Evolutionary conservation across 2,113 vertebrate genomes (phyloP).

Genomic region (Passer montanus): DNA sequence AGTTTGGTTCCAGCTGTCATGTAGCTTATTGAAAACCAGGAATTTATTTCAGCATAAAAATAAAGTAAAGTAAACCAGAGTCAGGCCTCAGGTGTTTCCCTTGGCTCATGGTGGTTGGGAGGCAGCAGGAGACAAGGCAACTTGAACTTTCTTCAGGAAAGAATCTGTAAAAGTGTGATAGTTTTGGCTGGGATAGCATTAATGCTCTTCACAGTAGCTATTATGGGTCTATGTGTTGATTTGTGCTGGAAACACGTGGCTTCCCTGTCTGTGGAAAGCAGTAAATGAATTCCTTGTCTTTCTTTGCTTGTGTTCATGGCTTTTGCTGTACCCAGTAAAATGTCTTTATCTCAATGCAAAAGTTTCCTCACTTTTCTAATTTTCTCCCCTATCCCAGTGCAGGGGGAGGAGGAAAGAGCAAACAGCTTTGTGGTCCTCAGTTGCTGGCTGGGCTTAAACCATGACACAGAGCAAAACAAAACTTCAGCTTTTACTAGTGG

Average conservation of each 20-base stretch:
- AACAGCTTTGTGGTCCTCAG: background rate
- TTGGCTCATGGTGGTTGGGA: background rate
- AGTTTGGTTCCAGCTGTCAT: background rate
- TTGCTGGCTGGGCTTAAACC: background rate
- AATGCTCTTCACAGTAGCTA: no score
- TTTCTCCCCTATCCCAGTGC: background rate
- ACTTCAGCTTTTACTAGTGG: background rate
- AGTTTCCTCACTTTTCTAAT: background rate
- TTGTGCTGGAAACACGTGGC: background rate
- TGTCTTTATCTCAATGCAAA: background rate
- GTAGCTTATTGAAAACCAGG: background rate
- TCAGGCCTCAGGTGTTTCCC: background rate
- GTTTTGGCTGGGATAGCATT: background rate
- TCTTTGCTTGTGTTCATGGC: accelerated
- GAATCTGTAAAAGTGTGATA: background rate
- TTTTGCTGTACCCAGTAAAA: background rate
- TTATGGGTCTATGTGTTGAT: background rate
- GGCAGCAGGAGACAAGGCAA: background rate
- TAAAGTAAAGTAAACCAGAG: background rate
- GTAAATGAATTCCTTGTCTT: background rate
- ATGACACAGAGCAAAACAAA: background rate
- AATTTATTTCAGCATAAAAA: background rate
- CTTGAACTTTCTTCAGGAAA: background rate
- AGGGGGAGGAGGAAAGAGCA: background rate
- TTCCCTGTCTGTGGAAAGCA: background rate